Evolutionary conservation across 2,888 invertebrate genomes (phyloP).

Genomic region (Tenthredo distinguenda): DNA sequence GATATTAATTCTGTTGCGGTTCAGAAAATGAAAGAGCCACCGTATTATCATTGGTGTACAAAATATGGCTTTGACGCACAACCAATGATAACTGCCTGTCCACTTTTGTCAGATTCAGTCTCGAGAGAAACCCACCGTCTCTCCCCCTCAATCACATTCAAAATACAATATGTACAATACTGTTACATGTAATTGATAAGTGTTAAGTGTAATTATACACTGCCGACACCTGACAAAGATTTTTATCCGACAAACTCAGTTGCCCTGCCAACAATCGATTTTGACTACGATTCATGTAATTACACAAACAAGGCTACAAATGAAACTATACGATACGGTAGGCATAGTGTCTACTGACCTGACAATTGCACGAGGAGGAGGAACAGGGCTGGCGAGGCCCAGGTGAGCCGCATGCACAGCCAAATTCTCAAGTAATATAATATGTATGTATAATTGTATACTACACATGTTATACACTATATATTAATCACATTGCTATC

Average conservation of each 20-base stretch:
- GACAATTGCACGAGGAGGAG: conserved; percentile 78
- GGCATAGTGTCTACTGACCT: conserved; percentile 74
- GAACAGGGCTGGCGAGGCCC: conserved; percentile 79
- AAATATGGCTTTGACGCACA: background rate
- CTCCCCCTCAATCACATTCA: background rate
- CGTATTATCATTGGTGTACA: background rate
- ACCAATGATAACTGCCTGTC: background rate
- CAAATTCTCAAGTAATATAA: conserved; percentile 75
- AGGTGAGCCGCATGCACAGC: conserved; percentile 83
- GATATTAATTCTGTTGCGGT: background rate
- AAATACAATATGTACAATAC: background rate
- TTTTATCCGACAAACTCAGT: background rate
- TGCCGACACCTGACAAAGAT: background rate
- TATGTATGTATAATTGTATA: background rate
- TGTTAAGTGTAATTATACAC: background rate
- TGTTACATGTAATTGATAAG: background rate
- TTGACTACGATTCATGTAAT: background rate
- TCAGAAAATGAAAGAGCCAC: background rate
- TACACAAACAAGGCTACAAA: background rate
- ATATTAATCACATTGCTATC: background rate
- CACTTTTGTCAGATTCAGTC: background rate
- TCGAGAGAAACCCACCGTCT: background rate
- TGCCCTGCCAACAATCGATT: background rate
- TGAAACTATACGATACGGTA: background rate
- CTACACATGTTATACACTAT: background rate